Conservation (phyloP, 1,140 invertebrate genomes). For the Cataglyphis hispanica region DNA sequence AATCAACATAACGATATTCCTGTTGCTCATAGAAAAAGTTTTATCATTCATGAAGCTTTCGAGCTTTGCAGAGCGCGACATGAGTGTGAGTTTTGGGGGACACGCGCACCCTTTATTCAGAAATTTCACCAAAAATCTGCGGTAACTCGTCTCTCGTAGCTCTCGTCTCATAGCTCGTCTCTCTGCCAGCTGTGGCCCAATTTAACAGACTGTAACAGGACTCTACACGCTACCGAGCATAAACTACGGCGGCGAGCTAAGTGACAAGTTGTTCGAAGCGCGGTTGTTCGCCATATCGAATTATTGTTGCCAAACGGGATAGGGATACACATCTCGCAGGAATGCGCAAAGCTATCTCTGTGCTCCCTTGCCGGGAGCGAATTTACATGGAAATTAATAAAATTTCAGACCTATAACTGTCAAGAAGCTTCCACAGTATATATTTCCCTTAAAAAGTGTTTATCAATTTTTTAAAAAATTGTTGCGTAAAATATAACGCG, state of each 20-base stretch:
- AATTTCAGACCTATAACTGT: neutral
- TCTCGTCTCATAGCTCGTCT: neutral
- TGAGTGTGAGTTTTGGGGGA: neutral
- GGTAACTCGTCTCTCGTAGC: neutral
- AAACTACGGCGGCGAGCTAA: slow-evolving; percentile 53
- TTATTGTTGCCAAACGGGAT: slow-evolving; percentile 61
- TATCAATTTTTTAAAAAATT: neutral
- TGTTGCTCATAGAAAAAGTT: neutral
- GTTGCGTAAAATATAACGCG: neutral
- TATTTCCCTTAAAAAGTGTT: neutral
- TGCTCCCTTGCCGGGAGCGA: neutral
- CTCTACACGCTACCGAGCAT: slow-evolving; percentile 7
- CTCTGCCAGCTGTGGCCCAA: slow-evolving; percentile 41
- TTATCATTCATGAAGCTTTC: neutral
- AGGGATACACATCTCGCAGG: slow-evolving; percentile 42
- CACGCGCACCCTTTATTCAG: neutral
- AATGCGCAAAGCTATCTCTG: slow-evolving; percentile 13
- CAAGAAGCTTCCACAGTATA: neutral
- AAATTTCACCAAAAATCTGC: slow-evolving; percentile 38
- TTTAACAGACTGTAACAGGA: slow-evolving; percentile 54
- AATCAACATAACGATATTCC: neutral
- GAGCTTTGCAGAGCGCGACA: neutral
- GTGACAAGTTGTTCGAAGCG: slow-evolving; percentile 67
- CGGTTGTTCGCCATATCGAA: slow-evolving; percentile 63
- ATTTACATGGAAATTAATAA: slow-evolving; percentile 33